Conservation (phyloP, 2,797 vertebrate genomes). For the Euthynnus affinis region DNA sequence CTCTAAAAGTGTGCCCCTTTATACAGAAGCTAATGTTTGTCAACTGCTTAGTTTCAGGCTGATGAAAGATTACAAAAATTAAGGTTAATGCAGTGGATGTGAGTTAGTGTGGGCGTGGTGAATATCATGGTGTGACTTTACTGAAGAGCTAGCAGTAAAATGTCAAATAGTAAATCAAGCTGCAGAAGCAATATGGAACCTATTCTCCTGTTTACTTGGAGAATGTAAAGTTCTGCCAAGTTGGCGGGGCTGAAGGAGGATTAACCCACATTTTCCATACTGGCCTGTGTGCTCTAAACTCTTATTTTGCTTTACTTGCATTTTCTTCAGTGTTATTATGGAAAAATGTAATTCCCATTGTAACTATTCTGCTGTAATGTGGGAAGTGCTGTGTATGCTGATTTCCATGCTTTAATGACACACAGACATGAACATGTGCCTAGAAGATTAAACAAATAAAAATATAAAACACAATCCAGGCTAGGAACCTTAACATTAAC, state of each 20-base stretch:
- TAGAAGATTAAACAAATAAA: slow-evolving; percentile 41
- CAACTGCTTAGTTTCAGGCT: neutral
- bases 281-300: slow-evolving; percentile 64
- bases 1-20: neutral
- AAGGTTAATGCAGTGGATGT: slow-evolving; percentile 34
- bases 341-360: slow-evolving; percentile 60
- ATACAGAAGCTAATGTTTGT: neutral
- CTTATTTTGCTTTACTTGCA: slow-evolving; percentile 75
- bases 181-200: slow-evolving; percentile 77
- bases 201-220: slow-evolving; percentile 81
- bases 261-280: slow-evolving; percentile 86
- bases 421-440: slow-evolving; percentile 44
- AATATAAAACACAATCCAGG: slow-evolving; percentile 14
- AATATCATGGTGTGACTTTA: slow-evolving; percentile 48
- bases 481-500: slow-evolving; percentile 38
- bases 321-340: slow-evolving; percentile 68
- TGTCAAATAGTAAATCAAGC: slow-evolving; percentile 69
- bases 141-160: slow-evolving; percentile 59
- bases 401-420: slow-evolving; percentile 47
- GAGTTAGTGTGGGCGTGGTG: slow-evolving; percentile 31
- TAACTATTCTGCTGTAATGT: slow-evolving; percentile 35
- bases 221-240: slow-evolving; percentile 76
- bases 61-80: slow-evolving; percentile 7
- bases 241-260: slow-evolving; percentile 75
- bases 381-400: slow-evolving; percentile 1